These are phyloP conservation scores for Phymorhynchus buccinoides DNA, from an alignment of 1,140 invertebrate genomes.

Conservation along the genomic window DNA sequence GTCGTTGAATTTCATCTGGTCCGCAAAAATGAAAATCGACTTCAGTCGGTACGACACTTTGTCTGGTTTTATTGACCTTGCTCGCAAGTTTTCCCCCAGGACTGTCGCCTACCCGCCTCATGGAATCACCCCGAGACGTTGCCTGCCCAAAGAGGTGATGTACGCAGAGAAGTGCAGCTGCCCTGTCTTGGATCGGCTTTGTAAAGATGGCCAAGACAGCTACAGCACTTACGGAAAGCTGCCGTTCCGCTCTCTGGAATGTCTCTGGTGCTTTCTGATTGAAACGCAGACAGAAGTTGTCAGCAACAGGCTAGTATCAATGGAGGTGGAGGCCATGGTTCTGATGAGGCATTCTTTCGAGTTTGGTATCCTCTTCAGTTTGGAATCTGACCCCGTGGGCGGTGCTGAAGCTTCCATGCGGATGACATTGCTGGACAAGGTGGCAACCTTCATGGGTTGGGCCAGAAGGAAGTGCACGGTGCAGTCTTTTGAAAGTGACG, in stretches of 20 bases:
- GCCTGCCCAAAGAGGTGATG: background rate
- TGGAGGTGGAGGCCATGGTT: background rate
- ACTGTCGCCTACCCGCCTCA: background rate
- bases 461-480: background rate
- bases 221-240: background rate
- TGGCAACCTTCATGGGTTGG: background rate
- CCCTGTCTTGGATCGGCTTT: background rate
- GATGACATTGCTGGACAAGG: background rate
- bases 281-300: background rate
- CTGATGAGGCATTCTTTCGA: background rate
- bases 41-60: background rate
- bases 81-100: background rate
- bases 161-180: background rate
- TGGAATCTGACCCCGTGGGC: background rate
- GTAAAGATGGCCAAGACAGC: background rate
- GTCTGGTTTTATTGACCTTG: background rate
- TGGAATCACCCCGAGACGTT: background rate
- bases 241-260: background rate
- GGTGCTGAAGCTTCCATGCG: background rate
- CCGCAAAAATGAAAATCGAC: background rate
- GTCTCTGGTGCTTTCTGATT: background rate
- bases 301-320: background rate
- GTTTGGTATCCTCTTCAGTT: background rate
- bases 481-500: background rate
- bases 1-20: background rate